These are phyloP conservation scores for Caenorhabditis angaria DNA, from an alignment of 2,888 invertebrate species.

Conservation along the genomic window DNA sequence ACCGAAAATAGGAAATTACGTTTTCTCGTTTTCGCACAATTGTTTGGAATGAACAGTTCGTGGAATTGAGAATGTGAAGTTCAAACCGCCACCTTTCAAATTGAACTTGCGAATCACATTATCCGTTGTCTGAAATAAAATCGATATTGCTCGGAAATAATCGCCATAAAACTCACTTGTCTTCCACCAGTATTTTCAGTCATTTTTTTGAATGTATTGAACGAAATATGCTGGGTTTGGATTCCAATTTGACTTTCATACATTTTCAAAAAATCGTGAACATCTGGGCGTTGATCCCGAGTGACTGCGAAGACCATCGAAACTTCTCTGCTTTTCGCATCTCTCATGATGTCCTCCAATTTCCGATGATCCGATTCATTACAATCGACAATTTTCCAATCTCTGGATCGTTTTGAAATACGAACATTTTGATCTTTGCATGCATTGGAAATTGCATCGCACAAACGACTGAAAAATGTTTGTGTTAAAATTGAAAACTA, in stretches of 20 bases:
- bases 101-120: slow-evolving; percentile 51
- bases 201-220: not conserved
- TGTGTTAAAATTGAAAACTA: not conserved
- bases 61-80: slow-evolving; percentile 30
- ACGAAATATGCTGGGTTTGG: slow-evolving; percentile 31
- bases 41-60: not conserved
- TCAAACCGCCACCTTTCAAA: slow-evolving; percentile 46
- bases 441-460: slow-evolving; percentile 5
- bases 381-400: slow-evolving; percentile 22
- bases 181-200: slow-evolving; percentile 21
- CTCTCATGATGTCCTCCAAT: slow-evolving; percentile 17
- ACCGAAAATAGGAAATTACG: too few species aligned
- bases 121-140: slow-evolving; percentile 27
- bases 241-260: slow-evolving; percentile 29
- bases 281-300: slow-evolving; percentile 26
- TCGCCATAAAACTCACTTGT: slow-evolving; percentile 11
- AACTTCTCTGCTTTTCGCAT: not conserved
- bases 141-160: too few species aligned
- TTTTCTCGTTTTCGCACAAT: slow-evolving; percentile 10
- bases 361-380: not conserved
- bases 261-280: slow-evolving; percentile 33
- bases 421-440: slow-evolving; percentile 16
- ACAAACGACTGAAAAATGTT: slow-evolving; percentile 17
- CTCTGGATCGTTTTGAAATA: not conserved
- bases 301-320: slow-evolving; percentile 15